Conservation (phyloP, 2,797 vertebrate genomes). For the Sitta carolinensis region DNA sequence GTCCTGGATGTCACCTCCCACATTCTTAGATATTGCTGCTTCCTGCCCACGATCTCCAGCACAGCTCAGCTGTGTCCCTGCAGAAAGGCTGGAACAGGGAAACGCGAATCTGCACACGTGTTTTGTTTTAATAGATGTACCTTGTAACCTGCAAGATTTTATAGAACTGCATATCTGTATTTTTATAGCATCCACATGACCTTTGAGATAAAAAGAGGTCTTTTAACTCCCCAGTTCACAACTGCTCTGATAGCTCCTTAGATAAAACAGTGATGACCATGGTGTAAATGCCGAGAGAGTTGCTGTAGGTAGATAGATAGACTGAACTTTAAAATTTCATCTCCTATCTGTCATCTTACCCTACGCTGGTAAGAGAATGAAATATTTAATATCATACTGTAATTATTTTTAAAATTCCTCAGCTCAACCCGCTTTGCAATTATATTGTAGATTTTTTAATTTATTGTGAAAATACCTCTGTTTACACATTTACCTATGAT, state of each 20-base stretch:
- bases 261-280: conserved; percentile 38
- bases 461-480: background rate
- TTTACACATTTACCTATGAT: background rate
- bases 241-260: conserved; percentile 52
- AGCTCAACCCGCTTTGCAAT: background rate
- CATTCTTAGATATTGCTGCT: background rate
- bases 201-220: conserved; percentile 44
- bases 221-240: conserved; percentile 55
- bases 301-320: conserved; percentile 18
- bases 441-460: background rate
- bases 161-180: background rate
- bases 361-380: background rate
- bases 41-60: background rate
- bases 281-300: conserved; percentile 31
- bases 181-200: conserved; percentile 24
- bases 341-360: background rate
- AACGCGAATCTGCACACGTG: background rate
- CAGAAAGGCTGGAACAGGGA: background rate
- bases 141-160: conserved; percentile 29
- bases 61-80: background rate
- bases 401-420: background rate
- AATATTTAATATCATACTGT: background rate
- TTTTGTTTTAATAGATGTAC: conserved; percentile 41
- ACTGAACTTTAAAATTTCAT: conserved; percentile 56
- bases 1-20: background rate